These are phyloP conservation scores for Cryptocephalus moraei DNA, from an alignment of 2,888 invertebrate species.

Conservation along the genomic window DNA sequence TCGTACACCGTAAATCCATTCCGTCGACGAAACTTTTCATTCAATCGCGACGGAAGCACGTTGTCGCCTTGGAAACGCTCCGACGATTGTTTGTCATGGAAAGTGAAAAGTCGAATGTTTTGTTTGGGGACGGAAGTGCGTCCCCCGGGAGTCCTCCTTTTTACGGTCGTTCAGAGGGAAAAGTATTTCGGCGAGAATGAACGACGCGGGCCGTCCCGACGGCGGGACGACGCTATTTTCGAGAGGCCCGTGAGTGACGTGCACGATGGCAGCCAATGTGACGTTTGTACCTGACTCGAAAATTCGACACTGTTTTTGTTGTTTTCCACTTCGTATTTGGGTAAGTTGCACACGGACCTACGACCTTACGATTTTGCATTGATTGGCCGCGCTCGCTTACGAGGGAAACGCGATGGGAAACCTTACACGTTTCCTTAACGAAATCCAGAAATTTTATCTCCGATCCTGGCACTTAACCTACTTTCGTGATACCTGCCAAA, in stretches of 20 bases:
- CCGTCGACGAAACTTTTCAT: too few relatives aligned
- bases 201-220: neutral
- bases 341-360: slow-evolving; percentile 1
- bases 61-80: slow-evolving; percentile 5
- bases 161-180: neutral
- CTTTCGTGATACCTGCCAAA: neutral
- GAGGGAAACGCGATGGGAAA: too few relatives aligned
- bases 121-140: slow-evolving; percentile 1
- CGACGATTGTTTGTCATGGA: slow-evolving; percentile 9
- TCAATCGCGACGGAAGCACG: neutral
- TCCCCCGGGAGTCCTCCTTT: neutral
- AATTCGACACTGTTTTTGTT: slow-evolving; percentile 6
- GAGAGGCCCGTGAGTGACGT: slow-evolving; percentile 3
- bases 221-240: neutral
- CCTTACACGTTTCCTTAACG: too few relatives aligned
- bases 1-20: neutral
- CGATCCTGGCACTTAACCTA: too few relatives aligned
- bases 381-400: too few relatives aligned
- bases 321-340: slow-evolving; percentile 5
- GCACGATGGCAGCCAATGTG: slow-evolving; percentile 9
- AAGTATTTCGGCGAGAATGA: neutral
- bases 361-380: neutral
- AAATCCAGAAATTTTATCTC: too few relatives aligned
- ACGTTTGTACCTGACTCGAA: slow-evolving; percentile 11
- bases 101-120: slow-evolving; percentile 7